phyloP scores from a whole-genome alignment of 1,140 invertebrate genomes.

The Leptoteleia sp. region DNA sequence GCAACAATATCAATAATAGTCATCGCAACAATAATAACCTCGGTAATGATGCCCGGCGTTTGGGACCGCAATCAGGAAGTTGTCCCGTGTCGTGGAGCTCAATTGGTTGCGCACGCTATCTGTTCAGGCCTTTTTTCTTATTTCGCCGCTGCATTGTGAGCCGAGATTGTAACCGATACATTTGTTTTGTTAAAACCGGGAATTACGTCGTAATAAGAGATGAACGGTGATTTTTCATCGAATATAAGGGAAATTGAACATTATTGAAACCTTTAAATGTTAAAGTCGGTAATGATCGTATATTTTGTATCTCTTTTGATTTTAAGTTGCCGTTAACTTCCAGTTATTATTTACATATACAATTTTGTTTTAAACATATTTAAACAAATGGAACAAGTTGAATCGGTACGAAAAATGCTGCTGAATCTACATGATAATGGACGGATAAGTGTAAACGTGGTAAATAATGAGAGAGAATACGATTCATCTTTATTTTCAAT shows the following conservation, averaged over 20 bases:
- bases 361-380: no score
- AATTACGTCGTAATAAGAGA: neutral
- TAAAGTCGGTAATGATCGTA: no score
- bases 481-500: no score
- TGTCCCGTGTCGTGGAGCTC: slow-evolving; percentile 12
- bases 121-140: neutral
- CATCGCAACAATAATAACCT: slow-evolving; percentile 30
- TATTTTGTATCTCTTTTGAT: no score
- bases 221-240: neutral
- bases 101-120: neutral
- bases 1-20: slow-evolving; percentile 33
- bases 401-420: no score
- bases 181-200: neutral
- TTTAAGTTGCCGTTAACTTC: no score
- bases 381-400: no score
- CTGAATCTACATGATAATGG: no score
- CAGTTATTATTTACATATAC: no score
- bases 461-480: no score
- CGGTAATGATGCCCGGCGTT: slow-evolving; percentile 8
- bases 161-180: neutral
- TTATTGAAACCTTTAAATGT: no score
- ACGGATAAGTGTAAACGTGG: no score
- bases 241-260: neutral
- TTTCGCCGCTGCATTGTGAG: neutral
- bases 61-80: slow-evolving; percentile 20